Evolutionary conservation across 2,888 invertebrate genomes (phyloP), one percentile per base, ranked within the genome.

Genomic region (Troides helena): DNA sequence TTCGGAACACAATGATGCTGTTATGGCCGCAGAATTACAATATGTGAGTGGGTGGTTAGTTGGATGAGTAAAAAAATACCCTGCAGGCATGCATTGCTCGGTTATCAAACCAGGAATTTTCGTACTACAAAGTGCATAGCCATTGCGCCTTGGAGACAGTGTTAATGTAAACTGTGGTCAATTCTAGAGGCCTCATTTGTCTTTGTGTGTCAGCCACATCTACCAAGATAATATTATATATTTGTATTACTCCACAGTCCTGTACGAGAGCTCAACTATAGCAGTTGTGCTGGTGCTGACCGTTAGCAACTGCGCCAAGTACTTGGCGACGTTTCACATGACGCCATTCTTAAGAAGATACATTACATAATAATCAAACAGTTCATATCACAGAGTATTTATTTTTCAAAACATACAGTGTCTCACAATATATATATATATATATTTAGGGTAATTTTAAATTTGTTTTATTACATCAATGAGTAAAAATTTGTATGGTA

Each of bases 311-410:
- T 66, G 77, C 12, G 74, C 78, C 21, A 90, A 89, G 68, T 82
- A 80, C 67, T 50, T 78, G n/a, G 81, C 85, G 0, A 85, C 83
- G 17, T 88, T 86, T 73, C 78, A 82, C 72, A 75, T 78, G 21
- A 86, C 86, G 7, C 86, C 89, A 0, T 70, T 80, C n/a, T 72
- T 91, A 0, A 77, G 85, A 56, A 74, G 66, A 18, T 69, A 84
- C 18, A 73, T 83, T 5, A 76, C 78, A 12, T 50, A 60, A 73
- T 73, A 72, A 65, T 79, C 78, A 70, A 71, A 17, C 68, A 53
- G 17, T 68, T 77, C 76, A 80, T 88, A 89, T 89, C 90, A 90
- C 90, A 91, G 89, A 89, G 86, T 89, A 89, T 89, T 90, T 91
- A 90, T 88, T 90, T 85, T 65, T 76, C 86, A 87, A 86, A 77